Evolutionary conservation across 2,113 vertebrate species (phyloP).

Genomic region (Accipiter virgatus): DNA sequence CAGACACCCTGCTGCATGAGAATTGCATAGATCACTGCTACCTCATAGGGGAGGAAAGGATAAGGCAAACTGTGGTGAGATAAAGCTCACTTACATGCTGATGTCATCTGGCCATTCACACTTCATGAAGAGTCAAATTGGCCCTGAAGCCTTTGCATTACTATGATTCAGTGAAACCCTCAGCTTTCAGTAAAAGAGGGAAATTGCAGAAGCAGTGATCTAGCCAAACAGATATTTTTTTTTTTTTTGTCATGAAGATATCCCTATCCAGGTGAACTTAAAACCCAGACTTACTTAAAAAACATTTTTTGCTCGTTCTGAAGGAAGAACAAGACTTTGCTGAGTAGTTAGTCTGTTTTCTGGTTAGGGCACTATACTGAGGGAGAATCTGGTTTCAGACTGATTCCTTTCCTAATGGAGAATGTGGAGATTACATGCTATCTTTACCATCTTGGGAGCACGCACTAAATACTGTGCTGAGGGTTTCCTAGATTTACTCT

Average conservation of each 20-base stretch:
- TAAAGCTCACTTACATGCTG: neutral
- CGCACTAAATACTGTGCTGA: neutral
- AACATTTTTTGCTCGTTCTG: neutral
- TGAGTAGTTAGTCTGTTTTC: neutral
- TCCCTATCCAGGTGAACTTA: fast-evolving
- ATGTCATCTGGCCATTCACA: neutral
- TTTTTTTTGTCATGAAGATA: neutral
- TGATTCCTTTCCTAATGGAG: neutral
- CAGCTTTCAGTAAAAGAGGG: neutral
- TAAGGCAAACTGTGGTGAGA: neutral
- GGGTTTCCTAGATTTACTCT: neutral
- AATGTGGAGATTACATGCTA: neutral
- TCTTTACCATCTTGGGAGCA: neutral
- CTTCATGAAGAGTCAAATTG: neutral
- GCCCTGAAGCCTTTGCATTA: neutral
- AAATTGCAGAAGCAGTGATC: neutral
- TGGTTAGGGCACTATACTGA: neutral
- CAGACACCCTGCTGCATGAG: neutral
- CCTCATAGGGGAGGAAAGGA: neutral
- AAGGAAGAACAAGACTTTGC: neutral
- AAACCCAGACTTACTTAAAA: neutral
- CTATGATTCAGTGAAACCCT: neutral
- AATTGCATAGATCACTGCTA: neutral
- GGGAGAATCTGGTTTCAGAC: neutral
- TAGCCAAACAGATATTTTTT: neutral